A percentile compares a stretch with the other conserved stretches of the same genome.
phyloP scores from a whole-genome alignment of 2,888 invertebrate species.

The Mesoligia furuncula region DNA sequence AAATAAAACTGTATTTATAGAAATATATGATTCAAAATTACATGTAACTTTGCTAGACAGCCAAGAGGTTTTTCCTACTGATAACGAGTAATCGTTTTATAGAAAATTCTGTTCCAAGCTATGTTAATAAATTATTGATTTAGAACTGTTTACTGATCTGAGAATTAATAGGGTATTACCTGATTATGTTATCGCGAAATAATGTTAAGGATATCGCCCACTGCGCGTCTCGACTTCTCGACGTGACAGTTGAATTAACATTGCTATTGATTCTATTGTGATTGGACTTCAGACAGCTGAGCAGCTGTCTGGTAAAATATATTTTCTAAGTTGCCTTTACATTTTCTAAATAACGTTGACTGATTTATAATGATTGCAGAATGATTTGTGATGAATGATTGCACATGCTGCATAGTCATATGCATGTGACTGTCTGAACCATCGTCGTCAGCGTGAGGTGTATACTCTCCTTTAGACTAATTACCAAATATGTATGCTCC shows the following conservation, averaged over 20 bases:
- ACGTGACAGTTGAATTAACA: slow-evolving; percentile 22
- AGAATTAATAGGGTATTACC: slow-evolving; percentile 43
- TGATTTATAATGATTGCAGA: background rate
- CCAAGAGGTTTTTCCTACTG: slow-evolving; percentile 13
- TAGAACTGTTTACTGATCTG: slow-evolving; percentile 46
- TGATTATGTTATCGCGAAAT: slow-evolving; percentile 32
- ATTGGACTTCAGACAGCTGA: background rate
- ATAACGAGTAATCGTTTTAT: slow-evolving; percentile 31
- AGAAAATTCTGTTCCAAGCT: slow-evolving; percentile 25
- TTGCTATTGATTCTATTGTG: slow-evolving; percentile 3
- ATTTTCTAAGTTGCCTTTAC: background rate
- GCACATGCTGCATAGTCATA: background rate
- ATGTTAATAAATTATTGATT: slow-evolving; percentile 32
- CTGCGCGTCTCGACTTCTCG: slow-evolving; percentile 9
- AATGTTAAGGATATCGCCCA: slow-evolving; percentile 28
- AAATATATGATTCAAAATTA: background rate
- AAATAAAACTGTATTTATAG: background rate
- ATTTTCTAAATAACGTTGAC: background rate
- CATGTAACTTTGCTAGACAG: background rate
- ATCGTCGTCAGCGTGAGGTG: background rate
- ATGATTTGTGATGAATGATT: too few relatives aligned
- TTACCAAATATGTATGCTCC: too few relatives aligned
- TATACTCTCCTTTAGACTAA: too few relatives aligned
- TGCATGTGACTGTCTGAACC: background rate
- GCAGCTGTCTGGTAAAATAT: background rate